These are phyloP conservation scores for Coturnix japonica DNA, from an alignment of 2,113 vertebrate species.

Conservation along the genomic window DNA sequence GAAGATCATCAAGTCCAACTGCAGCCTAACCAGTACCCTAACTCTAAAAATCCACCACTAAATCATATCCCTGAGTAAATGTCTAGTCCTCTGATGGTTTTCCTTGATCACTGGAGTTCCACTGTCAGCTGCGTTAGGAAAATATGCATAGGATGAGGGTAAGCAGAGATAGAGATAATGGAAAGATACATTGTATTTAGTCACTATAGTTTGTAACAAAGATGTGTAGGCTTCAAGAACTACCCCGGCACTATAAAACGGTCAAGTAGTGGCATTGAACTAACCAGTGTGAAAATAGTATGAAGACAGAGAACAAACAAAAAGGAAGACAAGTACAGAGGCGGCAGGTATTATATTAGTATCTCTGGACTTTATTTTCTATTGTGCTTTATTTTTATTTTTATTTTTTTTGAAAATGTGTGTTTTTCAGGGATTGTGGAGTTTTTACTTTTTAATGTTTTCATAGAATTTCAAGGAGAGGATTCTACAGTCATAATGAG, in stretches of 20 bases:
- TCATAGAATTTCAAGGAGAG: neutral
- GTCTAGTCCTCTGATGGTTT: constrained; percentile 33
- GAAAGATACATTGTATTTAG: neutral
- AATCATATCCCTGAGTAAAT: no score
- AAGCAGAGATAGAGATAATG: neutral
- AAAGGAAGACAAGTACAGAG: neutral
- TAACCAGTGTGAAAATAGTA: neutral
- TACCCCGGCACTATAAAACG: neutral
- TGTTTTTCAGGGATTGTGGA: neutral
- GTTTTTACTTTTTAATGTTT: neutral
- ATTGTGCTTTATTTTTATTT: neutral
- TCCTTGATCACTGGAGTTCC: neutral
- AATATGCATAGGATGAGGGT: rapidly evolving
- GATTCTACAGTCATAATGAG: neutral
- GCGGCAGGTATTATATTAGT: neutral
- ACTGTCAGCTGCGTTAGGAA: neutral
- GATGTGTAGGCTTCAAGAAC: neutral
- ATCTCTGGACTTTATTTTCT: neutral
- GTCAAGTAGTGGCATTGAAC: neutral
- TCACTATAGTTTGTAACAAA: rapidly evolving
- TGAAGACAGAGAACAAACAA: neutral
- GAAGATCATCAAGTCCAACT: no score
- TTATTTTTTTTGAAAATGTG: neutral
- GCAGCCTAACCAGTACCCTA: no score
- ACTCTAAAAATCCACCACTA: no score